Percentiles rank a stretch among this genome's conserved stretches.
Conservation (phyloP, 2,797 vertebrate species). For the Peromyscus eremicus region DNA sequence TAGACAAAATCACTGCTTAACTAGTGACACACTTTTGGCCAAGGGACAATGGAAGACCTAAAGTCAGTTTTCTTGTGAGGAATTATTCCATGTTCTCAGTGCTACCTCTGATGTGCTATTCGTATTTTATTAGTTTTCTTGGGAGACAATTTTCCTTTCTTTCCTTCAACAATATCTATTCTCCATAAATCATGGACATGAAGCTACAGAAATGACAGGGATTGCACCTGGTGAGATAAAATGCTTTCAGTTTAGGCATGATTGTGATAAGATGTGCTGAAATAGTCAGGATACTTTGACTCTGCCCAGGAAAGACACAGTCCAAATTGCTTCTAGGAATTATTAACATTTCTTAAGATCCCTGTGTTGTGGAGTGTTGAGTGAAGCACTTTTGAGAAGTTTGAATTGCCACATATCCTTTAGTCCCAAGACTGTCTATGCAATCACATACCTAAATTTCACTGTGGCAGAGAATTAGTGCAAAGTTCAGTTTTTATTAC, state of each 20-base stretch:
- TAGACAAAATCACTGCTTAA: neutral
- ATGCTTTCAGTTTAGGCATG: too few species aligned
- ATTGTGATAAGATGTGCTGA: neutral
- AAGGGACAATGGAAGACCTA: neutral
- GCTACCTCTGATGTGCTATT: neutral
- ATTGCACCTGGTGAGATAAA: neutral
- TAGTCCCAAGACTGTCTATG: neutral
- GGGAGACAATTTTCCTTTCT: neutral
- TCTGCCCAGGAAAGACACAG: too few species aligned
- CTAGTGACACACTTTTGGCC: neutral
- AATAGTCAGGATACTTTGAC: neutral
- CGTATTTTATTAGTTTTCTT: neutral
- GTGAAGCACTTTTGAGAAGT: neutral
- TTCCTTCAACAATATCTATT: neutral
- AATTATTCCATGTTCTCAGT: neutral
- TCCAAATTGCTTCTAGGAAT: neutral
- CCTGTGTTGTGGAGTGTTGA: neutral
- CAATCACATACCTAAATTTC: neutral
- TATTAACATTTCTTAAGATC: neutral
- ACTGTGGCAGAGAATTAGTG: too few species aligned
- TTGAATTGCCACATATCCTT: neutral
- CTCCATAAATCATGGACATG: neutral
- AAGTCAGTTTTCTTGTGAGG: neutral
- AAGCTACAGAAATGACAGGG: neutral
- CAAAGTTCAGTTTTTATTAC: neutral